Conservation (phyloP, 2,797 vertebrate species). For the Steatocranus sp. region DNA sequence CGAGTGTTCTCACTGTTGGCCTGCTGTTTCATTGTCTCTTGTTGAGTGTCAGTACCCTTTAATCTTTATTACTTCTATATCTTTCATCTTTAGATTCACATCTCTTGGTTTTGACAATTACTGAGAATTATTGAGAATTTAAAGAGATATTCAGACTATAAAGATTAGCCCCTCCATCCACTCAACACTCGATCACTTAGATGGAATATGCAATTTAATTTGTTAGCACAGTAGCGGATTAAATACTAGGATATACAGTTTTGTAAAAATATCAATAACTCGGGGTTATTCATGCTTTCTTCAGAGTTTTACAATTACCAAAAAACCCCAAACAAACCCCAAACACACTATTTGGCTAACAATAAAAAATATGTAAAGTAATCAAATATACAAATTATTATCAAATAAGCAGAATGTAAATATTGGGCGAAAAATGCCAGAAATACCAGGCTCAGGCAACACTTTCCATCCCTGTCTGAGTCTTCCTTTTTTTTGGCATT, state of each 20-base stretch:
- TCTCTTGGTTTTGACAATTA: neutral
- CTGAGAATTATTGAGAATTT: neutral
- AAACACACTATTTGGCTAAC: neutral
- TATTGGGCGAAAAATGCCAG: fast-evolving
- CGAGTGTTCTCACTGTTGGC: neutral
- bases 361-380: neutral
- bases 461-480: neutral
- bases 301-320: neutral
- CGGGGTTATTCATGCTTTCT: neutral
- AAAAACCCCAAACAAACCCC: neutral
- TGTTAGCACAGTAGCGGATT: neutral
- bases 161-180: neutral
- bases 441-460: neutral
- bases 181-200: neutral
- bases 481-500: neutral
- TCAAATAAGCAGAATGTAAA: neutral
- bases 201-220: neutral
- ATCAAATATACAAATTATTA: fast-evolving
- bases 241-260: neutral
- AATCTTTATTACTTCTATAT: neutral
- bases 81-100: neutral
- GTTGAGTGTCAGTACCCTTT: neutral
- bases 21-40: neutral
- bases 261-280: neutral
- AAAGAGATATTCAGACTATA: neutral